phyloP scores from a whole-genome alignment of 2,797 vertebrate genomes.

The Spinibarbus caldwelli region DNA sequence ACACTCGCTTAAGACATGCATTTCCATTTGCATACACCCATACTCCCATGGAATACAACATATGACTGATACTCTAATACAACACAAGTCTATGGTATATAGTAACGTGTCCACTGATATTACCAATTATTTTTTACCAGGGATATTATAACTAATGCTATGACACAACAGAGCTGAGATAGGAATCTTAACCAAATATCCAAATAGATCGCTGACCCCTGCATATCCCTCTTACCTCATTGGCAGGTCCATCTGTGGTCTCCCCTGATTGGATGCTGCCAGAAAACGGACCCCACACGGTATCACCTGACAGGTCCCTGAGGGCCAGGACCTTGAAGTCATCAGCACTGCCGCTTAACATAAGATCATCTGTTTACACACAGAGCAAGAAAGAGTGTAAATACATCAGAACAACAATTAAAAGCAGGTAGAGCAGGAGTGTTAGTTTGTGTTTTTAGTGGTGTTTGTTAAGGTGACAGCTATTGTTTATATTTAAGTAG shows the following conservation, averaged over 20 bases:
- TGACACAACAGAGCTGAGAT: too few relatives aligned
- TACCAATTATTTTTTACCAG: neutral
- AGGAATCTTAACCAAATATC: too few relatives aligned
- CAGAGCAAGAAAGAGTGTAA: neutral
- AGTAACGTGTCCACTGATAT: neutral
- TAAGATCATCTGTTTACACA: constrained; percentile 82
- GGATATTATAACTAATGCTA: too few relatives aligned
- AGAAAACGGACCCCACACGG: constrained; percentile 88
- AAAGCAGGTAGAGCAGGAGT: neutral
- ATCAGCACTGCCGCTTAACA: constrained; percentile 69
- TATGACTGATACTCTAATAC: constrained; percentile 61
- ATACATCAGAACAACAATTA: neutral
- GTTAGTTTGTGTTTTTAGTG: neutral
- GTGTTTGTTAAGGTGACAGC: neutral
- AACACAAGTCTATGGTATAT: neutral
- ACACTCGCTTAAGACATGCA: constrained; percentile 49
- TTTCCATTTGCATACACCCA: constrained; percentile 50
- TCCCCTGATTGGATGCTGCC: constrained; percentile 82
- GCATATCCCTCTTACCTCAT: constrained; percentile 70
- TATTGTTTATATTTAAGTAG: neutral
- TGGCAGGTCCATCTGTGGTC: constrained; percentile 64
- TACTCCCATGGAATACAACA: constrained; percentile 46
- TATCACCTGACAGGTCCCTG: constrained; percentile 75
- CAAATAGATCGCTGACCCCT: too few relatives aligned
- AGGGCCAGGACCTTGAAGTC: constrained; percentile 73